A percentile compares a stretch with the other conserved stretches of the same genome.
phyloP scores from a whole-genome alignment of 2,888 invertebrate species.

The Drosophila infuscata region DNA sequence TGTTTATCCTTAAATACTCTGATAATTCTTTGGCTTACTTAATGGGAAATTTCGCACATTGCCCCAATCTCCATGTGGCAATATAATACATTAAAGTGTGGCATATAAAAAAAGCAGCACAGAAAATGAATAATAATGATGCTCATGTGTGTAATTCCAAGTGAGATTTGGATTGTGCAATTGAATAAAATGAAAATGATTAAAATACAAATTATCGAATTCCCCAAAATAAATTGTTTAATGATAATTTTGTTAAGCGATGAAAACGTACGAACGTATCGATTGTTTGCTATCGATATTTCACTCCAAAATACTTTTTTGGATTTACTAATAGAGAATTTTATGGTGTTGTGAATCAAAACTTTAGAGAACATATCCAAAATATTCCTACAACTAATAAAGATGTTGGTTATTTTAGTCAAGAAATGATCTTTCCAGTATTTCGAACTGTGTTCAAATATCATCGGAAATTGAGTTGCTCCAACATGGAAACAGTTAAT shows the following conservation, averaged over 20 bases:
- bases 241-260: not conserved
- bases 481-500: constrained; percentile 4
- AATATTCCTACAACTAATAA: not conserved
- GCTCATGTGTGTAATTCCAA: too few species aligned
- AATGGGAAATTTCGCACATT: not conserved
- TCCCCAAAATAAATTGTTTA: not conserved
- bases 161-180: not conserved
- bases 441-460: not conserved
- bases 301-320: not conserved
- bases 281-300: not conserved
- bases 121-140: not conserved
- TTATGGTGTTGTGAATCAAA: not conserved
- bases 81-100: not conserved
- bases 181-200: not conserved
- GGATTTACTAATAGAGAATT: not conserved
- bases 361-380: too few species aligned
- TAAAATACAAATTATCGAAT: too few species aligned
- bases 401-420: not conserved
- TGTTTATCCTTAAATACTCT: not conserved
- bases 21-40: constrained; percentile 17
- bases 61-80: not conserved
- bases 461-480: constrained; percentile 5
- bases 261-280: not conserved
- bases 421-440: not conserved
- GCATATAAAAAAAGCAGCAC: not conserved